phyloP scores from a whole-genome alignment of 2,113 vertebrate species.

The Coracopsis vasa region DNA sequence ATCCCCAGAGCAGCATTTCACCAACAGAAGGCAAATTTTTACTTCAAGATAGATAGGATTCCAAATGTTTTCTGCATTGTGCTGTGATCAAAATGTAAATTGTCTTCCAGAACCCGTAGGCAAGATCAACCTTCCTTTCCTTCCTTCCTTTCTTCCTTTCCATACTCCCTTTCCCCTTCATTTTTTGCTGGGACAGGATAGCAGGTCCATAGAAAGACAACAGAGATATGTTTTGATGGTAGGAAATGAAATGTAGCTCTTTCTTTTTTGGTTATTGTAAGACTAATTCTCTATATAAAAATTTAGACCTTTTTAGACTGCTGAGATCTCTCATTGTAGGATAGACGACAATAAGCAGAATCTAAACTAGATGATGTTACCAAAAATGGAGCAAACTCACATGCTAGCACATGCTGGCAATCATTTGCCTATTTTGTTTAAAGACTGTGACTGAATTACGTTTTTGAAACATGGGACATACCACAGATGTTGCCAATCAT shows the following conservation, averaged over 20 bases:
- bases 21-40: background rate
- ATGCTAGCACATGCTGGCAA: background rate
- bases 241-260: background rate
- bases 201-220: background rate
- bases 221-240: background rate
- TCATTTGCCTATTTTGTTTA: background rate
- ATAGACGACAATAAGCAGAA: background rate
- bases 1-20: background rate
- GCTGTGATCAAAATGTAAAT: background rate
- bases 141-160: background rate
- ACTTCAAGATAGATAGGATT: background rate
- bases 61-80: background rate
- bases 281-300: background rate
- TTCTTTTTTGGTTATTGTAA: background rate
- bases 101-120: background rate
- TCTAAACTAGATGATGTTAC: background rate
- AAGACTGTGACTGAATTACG: background rate
- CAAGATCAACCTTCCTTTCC: background rate
- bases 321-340: background rate
- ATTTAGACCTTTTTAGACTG: background rate
- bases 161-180: background rate
- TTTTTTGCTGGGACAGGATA: background rate
- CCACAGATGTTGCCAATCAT: background rate
- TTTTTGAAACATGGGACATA: background rate
- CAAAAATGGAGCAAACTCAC: background rate